Percentiles rank a stretch among this genome's conserved stretches.
phyloP scores from a whole-genome alignment of 2,797 vertebrate genomes.

The Microctenopoma steveboyesi region DNA sequence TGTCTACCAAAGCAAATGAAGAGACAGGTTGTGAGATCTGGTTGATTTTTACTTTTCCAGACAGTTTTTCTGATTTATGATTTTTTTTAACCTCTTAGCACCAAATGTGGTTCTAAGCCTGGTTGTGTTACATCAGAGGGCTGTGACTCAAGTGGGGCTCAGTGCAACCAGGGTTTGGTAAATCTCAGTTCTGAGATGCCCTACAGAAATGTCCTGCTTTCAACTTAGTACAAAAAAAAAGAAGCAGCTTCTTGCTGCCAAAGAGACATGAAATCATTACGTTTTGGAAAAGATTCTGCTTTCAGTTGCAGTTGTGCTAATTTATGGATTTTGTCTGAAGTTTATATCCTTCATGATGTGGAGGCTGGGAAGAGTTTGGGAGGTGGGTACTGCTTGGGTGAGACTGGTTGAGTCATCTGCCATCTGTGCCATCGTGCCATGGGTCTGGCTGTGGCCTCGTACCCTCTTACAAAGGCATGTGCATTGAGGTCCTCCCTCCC shows the following conservation, averaged over 20 bases:
- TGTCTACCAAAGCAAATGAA: constrained; percentile 11
- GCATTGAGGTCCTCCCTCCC: background rate
- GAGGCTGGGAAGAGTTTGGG: constrained; percentile 9
- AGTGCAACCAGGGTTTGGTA: constrained; percentile 11
- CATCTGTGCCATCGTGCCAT: constrained; percentile 58
- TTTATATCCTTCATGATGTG: background rate
- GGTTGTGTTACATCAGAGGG: constrained; percentile 42
- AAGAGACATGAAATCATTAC: constrained; percentile 3
- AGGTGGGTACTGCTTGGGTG: constrained; percentile 8
- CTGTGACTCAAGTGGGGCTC: constrained; percentile 30
- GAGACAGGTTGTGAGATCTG: constrained; percentile 15
- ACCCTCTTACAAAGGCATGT: constrained; percentile 33
- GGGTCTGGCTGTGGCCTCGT: constrained; percentile 43
- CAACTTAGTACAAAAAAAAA: background rate
- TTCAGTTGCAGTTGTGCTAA: constrained; percentile 2
- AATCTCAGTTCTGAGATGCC: constrained; percentile 10
- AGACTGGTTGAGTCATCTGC: constrained; percentile 27
- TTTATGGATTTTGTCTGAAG: constrained; percentile 8
- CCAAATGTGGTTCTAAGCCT: constrained; percentile 4
- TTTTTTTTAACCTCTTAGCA: constrained; percentile 8
- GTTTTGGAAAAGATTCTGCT: background rate
- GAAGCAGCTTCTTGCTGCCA: background rate
- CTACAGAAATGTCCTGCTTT: constrained; percentile 25
- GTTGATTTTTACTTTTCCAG: background rate
- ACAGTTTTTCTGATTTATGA: background rate